Evolutionary conservation across 2,888 invertebrate species (phyloP).

Genomic region (Sipha maydis): DNA sequence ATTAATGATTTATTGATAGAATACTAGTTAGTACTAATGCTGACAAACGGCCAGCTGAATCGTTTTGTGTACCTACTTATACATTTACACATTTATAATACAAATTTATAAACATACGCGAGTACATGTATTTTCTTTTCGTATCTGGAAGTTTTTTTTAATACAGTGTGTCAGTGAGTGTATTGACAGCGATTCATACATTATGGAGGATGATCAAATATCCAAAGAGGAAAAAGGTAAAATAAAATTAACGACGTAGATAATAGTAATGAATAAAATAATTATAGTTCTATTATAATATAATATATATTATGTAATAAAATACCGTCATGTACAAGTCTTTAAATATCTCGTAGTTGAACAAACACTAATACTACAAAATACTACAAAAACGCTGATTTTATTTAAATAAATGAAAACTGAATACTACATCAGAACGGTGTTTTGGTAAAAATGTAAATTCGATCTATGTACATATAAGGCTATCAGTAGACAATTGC

Average conservation of each 20-base stretch:
- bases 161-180: background rate
- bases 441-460: too few relatives aligned
- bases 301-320: too few relatives aligned
- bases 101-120: background rate
- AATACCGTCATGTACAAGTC: too few relatives aligned
- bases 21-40: background rate
- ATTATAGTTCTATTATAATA: too few relatives aligned
- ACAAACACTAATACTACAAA: too few relatives aligned
- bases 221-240: slow-evolving; percentile 18
- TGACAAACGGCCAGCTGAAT: background rate
- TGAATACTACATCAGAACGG: too few relatives aligned
- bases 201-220: background rate
- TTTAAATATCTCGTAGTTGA: too few relatives aligned
- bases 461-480: too few relatives aligned
- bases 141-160: background rate
- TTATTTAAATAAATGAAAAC: too few relatives aligned
- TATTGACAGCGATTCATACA: background rate
- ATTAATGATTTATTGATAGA: background rate
- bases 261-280: too few relatives aligned
- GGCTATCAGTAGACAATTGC: too few relatives aligned
- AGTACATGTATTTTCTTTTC: background rate
- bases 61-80: background rate
- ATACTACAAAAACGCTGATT: too few relatives aligned
- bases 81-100: background rate
- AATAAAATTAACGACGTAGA: background rate